phyloP scores from a whole-genome alignment of 1,140 invertebrate species.

The Zaprionus capensis region DNA sequence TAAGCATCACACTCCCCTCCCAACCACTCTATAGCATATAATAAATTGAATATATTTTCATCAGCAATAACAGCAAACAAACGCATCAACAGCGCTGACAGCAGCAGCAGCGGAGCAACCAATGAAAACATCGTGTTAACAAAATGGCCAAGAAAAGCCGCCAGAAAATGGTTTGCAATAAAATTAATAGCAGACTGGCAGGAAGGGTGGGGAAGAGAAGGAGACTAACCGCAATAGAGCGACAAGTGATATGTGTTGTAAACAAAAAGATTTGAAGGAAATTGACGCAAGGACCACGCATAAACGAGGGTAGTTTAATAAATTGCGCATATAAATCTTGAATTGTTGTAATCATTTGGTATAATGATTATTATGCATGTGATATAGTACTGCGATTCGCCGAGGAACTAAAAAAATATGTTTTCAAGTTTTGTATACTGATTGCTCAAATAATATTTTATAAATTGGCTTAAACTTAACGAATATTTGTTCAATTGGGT shows the following conservation, averaged over 20 bases:
- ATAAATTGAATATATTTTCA: slow-evolving; percentile 82
- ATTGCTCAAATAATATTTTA: neutral
- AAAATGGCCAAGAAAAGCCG: slow-evolving; percentile 59
- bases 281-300: slow-evolving; percentile 16
- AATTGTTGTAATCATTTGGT: neutral
- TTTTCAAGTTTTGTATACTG: neutral
- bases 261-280: slow-evolving; percentile 44
- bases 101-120: slow-evolving; percentile 30
- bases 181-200: slow-evolving; percentile 38
- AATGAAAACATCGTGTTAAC: slow-evolving; percentile 73
- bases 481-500: neutral
- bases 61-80: slow-evolving; percentile 75
- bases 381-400: neutral
- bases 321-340: slow-evolving; percentile 2
- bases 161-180: slow-evolving; percentile 45
- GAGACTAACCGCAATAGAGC: slow-evolving; percentile 23
- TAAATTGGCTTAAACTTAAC: neutral
- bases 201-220: neutral
- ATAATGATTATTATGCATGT: slow-evolving; percentile 1
- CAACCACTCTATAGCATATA: slow-evolving; percentile 68
- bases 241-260: slow-evolving; percentile 66
- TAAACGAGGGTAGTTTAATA: slow-evolving; percentile 20
- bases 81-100: slow-evolving; percentile 49
- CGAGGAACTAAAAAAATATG: neutral
- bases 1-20: slow-evolving; percentile 53